A percentile compares a stretch with the other conserved stretches of the same genome.
These are phyloP conservation scores for Plagiodera versicolora DNA, from an alignment of 2,888 invertebrate species.

Conservation along the genomic window DNA sequence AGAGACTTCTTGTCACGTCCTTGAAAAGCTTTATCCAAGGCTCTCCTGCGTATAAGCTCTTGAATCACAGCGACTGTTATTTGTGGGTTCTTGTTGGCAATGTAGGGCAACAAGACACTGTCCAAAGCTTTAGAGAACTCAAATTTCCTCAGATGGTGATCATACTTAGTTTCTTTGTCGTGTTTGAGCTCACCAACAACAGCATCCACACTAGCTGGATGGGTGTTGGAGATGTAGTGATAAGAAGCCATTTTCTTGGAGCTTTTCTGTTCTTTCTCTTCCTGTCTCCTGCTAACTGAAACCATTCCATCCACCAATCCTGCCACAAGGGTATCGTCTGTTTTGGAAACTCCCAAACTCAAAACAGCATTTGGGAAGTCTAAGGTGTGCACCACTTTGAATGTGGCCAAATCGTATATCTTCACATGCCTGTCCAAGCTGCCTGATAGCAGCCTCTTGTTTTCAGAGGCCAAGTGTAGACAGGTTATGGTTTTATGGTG, in stretches of 20 bases:
- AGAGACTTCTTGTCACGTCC: constrained; percentile 71
- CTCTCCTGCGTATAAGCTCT: constrained; percentile 83
- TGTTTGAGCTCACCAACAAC: constrained; percentile 55
- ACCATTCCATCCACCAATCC: constrained; percentile 93
- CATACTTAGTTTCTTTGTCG: constrained; percentile 62
- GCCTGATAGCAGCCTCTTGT: constrained; percentile 82
- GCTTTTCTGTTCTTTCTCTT: constrained; percentile 52
- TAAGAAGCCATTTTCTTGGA: constrained; percentile 61
- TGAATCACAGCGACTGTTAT: constrained; percentile 79
- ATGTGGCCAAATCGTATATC: constrained; percentile 85
- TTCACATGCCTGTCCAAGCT: constrained; percentile 93
- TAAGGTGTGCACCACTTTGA: constrained; percentile 84
- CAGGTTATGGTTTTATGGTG: constrained; percentile 97
- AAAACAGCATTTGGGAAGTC: constrained; percentile 90
- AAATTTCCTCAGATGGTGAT: constrained; percentile 75
- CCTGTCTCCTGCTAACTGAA: constrained; percentile 79
- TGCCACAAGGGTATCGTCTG: constrained; percentile 83
- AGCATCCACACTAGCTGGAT: constrained; percentile 55
- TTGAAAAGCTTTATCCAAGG: constrained; percentile 73
- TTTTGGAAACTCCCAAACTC: constrained; percentile 74
- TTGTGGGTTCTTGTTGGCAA: constrained; percentile 71
- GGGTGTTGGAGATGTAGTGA: constrained; percentile 50
- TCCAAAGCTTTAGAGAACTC: constrained; percentile 81
- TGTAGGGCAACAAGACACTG: constrained; percentile 63
- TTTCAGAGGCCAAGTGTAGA: constrained; percentile 77